Percentiles rank a stretch among this genome's conserved stretches.
Conservation (phyloP, 2,113 vertebrate genomes). For the Rostratula benghalensis region DNA sequence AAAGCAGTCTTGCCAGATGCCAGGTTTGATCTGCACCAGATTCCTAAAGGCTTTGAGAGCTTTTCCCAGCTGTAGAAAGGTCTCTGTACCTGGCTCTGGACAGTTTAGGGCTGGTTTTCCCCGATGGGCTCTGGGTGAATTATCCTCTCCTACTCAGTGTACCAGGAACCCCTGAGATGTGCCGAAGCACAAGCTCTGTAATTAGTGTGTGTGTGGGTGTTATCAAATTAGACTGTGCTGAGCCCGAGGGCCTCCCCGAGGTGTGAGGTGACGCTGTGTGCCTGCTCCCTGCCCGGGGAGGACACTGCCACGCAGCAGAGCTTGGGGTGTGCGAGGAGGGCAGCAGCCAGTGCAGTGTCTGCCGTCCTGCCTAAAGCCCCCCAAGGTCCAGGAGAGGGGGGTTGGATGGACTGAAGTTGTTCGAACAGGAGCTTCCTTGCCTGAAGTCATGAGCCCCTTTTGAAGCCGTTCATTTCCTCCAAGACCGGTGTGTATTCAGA, state of each 20-base stretch:
- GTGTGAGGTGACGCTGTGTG: not conserved
- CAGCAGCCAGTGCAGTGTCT: not conserved
- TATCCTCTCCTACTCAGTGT: not conserved
- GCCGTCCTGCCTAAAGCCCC: not conserved
- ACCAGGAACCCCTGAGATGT: not conserved
- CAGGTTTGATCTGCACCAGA: not conserved
- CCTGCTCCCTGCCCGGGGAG: not conserved
- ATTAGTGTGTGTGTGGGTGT: not conserved
- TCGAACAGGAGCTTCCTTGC: not conserved
- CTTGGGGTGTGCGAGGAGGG: not conserved
- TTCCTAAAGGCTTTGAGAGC: not conserved
- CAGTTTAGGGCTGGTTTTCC: not conserved
- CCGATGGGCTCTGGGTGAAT: not conserved
- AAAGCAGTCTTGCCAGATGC: not conserved
- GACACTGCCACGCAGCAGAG: not conserved
- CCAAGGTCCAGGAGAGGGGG: not conserved
- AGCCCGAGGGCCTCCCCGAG: not conserved
- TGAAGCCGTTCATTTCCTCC: constrained; percentile 32
- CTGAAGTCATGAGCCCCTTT: not conserved
- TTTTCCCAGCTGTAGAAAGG: not conserved
- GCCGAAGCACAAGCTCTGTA: not conserved
- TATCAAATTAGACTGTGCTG: not conserved
- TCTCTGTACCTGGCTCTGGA: not conserved
- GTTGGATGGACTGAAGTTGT: not conserved
- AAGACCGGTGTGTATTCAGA: constrained; percentile 1